These are phyloP conservation scores for Leptatherina wallacei DNA, from an alignment of 2,797 vertebrate species.

Conservation along the genomic window DNA sequence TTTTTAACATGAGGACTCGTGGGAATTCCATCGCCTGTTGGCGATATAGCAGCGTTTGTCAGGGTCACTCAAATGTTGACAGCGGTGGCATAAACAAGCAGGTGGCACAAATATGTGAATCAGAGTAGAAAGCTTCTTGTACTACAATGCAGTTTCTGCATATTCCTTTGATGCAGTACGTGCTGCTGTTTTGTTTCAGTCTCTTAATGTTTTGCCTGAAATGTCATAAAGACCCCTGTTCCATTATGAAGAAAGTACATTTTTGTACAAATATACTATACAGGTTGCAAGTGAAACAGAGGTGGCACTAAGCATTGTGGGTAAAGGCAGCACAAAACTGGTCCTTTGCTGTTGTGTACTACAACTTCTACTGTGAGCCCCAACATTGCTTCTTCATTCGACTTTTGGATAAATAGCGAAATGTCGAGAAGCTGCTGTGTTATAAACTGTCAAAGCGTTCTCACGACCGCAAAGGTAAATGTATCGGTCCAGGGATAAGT, in stretches of 20 bases:
- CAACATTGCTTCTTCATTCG: too few species aligned
- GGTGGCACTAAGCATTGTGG: too few species aligned
- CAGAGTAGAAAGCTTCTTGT: conserved; percentile 29
- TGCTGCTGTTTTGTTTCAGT: background rate
- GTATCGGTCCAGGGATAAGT: too few species aligned
- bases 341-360: too few species aligned
- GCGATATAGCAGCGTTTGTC: conserved; percentile 58
- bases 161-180: background rate
- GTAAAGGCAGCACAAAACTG: too few species aligned
- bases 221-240: conserved; percentile 16
- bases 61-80: conserved; percentile 56
- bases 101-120: conserved; percentile 58
- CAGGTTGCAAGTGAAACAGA: too few species aligned
- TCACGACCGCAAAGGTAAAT: too few species aligned
- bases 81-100: conserved; percentile 59
- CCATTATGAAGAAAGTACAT: conserved; percentile 15
- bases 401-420: too few species aligned
- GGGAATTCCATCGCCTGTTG: conserved; percentile 67
- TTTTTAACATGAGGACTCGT: conserved; percentile 62
- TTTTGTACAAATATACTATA: conserved; percentile 37
- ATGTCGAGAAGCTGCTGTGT: too few species aligned
- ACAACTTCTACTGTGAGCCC: too few species aligned
- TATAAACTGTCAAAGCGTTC: too few species aligned
- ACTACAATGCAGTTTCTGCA: background rate
- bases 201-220: conserved; percentile 11